Base-by-base conservation (phyloP, 2,113 vertebrate genomes). In the Embiotoca jacksoni region DNA sequence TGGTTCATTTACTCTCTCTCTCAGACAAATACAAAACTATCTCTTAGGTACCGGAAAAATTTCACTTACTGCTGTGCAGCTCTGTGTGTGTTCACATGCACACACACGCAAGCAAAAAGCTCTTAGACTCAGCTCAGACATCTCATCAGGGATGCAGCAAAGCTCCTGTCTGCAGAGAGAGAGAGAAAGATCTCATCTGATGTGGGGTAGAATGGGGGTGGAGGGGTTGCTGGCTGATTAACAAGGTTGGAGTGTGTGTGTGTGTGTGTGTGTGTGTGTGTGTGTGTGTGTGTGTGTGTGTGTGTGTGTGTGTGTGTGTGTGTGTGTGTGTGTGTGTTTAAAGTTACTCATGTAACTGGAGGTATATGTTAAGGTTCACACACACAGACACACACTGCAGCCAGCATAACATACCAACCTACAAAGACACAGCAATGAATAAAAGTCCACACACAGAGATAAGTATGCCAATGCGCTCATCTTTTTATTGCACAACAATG, bases 401-500 rank as follows among this genome's bases (percentile, higher is more conserved):
- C 30, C 23, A 23, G 50, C 30, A 39, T 47, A 66, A 49, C n/a
- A 55, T 35, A 10, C 1, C 1, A 4, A 41, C 35, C 62, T 75
- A 53, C 10, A 65, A n/a, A 68, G 53, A 77, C 39, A 41, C 4
- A 6, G 39, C 23, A 1, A 78, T 56, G 49, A 93, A 91, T 80
- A 78, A 87, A 76, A 89, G 72, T 84, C 75, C 85, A 64, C 89
- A 92, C 85, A 65, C 75, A 16, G 14, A 7, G 11, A 52, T 56
- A 81, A 91, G 90, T 94, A 92, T 94, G 95, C 96, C 96, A 96
- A 95, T 92, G 95, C 94, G 94, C 94, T 95, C 92, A 92, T 91
- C 88, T 91, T 97, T 97, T 94, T 97, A 98, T 98, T 98, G 96
- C 96, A 95, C 95, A 96, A 93, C 92, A 93, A 94, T 88, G 91